phyloP scores from a whole-genome alignment of 2,113 vertebrate genomes.

The Phaethon lepturus region DNA sequence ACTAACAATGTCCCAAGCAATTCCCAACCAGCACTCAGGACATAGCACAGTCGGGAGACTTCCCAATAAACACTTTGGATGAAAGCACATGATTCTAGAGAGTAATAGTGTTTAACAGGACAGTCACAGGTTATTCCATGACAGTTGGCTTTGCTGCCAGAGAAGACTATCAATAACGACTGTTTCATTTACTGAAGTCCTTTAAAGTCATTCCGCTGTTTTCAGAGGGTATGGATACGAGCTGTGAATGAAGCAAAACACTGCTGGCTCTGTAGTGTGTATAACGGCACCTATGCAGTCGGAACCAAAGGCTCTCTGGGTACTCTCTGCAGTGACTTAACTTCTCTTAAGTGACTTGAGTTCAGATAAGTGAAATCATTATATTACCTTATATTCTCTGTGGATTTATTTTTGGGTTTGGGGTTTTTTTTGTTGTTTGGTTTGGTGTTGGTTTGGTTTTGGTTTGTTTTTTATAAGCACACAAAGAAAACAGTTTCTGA shows the following conservation, averaged over 20 bases:
- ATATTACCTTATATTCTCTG: neutral
- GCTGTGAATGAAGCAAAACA: neutral
- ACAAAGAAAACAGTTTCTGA: neutral
- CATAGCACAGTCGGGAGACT: neutral
- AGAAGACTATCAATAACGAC: neutral
- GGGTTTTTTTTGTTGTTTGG: neutral
- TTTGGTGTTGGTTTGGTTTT: neutral
- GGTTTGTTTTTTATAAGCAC: neutral
- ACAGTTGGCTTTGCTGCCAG: neutral
- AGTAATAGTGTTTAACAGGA: neutral
- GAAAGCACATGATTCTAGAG: neutral
- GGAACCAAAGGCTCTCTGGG: neutral
- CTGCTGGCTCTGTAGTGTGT: neutral
- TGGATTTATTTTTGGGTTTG: accelerated
- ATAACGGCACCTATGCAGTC: neutral
- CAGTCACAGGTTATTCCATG: neutral
- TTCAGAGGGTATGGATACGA: neutral
- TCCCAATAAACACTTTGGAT: neutral
- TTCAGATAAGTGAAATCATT: neutral
- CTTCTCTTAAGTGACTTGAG: neutral
- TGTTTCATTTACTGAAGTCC: neutral
- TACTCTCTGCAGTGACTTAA: neutral
- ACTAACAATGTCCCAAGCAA: neutral
- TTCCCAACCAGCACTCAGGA: neutral
- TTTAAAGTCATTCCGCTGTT: neutral